Conservation (phyloP, 1,140 invertebrate species). For the Drosophila littoralis region DNA sequence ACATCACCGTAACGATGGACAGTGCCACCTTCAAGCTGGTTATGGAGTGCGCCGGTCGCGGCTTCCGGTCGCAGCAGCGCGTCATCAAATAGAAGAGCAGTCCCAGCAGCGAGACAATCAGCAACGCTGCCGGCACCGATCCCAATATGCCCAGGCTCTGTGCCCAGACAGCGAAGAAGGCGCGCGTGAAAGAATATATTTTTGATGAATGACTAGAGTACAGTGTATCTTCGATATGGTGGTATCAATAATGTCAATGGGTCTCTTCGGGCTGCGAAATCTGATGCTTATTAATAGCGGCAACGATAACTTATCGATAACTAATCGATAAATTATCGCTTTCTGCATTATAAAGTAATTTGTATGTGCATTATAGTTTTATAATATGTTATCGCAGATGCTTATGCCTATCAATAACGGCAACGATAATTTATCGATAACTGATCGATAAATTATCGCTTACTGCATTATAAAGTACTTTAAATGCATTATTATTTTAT, state of each 20-base stretch:
- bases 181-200: not conserved
- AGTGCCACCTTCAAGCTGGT: slow-evolving; percentile 92
- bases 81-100: slow-evolving; percentile 95
- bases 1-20: slow-evolving; percentile 92
- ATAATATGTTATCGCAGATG: no score
- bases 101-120: slow-evolving; percentile 94
- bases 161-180: not conserved
- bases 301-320: no score
- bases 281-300: no score
- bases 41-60: slow-evolving; percentile 92
- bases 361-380: no score
- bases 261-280: not conserved
- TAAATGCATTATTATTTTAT: no score
- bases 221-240: not conserved
- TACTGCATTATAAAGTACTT: no score
- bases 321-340: no score
- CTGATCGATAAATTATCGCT: no score
- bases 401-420: no score
- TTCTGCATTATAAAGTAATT: no score
- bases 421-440: no score
- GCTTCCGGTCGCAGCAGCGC: slow-evolving; percentile 96
- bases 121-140: slow-evolving; percentile 94
- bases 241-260: not conserved
- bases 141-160: slow-evolving; percentile 96
- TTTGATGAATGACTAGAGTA: not conserved